Conservation (phyloP, 2,888 invertebrate species). For the Brenthis hecate region DNA sequence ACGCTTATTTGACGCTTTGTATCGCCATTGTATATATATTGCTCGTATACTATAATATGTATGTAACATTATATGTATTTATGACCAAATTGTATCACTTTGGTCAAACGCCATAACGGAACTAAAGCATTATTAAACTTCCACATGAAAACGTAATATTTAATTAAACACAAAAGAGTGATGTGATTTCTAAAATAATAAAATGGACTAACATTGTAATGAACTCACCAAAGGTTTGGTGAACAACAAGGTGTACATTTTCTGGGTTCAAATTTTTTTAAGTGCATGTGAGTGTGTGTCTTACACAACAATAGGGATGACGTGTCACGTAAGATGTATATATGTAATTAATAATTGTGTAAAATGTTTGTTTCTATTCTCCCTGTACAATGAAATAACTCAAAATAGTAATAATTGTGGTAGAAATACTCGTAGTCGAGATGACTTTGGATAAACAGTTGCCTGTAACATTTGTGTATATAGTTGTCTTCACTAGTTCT, state of each 20-base stretch:
- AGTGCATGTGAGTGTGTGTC: constrained; percentile 40
- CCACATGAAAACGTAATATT: constrained; percentile 14
- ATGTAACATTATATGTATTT: constrained; percentile 42
- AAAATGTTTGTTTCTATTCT: no score
- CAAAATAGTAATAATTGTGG: no score
- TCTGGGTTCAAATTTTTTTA: constrained; percentile 28
- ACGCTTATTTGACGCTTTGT: constrained; percentile 57
- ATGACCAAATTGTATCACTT: constrained; percentile 62
- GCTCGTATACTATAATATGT: constrained; percentile 47
- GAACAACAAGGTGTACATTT: constrained; percentile 11
- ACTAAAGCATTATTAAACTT: constrained; percentile 31
- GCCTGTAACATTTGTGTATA: no score
- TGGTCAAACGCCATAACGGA: constrained; percentile 44
- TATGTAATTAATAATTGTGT: no score
- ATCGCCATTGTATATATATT: constrained; percentile 59
- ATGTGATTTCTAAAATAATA: constrained; percentile 24
- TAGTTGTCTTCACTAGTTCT: no score
- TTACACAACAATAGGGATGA: not conserved
- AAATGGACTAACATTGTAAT: constrained; percentile 27
- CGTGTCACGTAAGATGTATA: not conserved
- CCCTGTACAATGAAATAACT: no score
- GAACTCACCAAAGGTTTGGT: constrained; percentile 12
- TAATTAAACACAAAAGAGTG: constrained; percentile 20
- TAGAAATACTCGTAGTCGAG: no score
- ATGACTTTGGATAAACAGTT: no score